Evolutionary conservation across 2,888 invertebrate species (phyloP), one percentile per base, ranked within the genome.

Genomic region (Nemotelus nigrinus): DNA sequence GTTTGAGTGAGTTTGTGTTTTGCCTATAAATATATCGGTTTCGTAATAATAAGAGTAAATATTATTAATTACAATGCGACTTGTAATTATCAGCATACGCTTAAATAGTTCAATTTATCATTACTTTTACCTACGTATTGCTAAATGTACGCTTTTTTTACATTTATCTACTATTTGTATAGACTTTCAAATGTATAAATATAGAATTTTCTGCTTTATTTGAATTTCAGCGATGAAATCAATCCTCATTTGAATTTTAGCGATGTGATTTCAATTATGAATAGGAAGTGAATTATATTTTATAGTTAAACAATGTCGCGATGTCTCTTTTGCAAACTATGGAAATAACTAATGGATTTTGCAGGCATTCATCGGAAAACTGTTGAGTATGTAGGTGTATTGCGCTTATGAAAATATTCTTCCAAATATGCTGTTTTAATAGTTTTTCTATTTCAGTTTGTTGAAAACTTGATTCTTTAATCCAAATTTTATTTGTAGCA

Each of bases 71-170:
- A 74, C 63, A 74, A 25, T 74, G 60, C 60, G 58, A 72, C 47
- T 60, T 60, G 74, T 63, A 48, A 41, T 43, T 70, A 53, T 74
- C 63, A 50, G 74, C 63, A 47, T 74, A 74, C 60, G 10, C 60
- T 48, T 47, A 25, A 25, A 25, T 25, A 70, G 41, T 3, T 55
- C 63, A 63, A 41, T 63, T 55, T 47, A 70, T 70, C 55, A 70
- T 68, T 68, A 53, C 55, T 53, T 70, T 70, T 70, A 70, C 55
- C 70, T 70, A 70, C 39, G 70, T 70, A 70, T 70, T 70, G 70
- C 70, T 70, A 70, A 70, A 55, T 70, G 53, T 55, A 70, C 4
- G 53, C 55, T 55, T 70, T 70, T 50, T 25, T 67, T 8, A 41
- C 10, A 4, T 55, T 68, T n/a, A 3, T 44, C 55, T 70, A n/a